phyloP scores from a whole-genome alignment of 2,113 vertebrate genomes.

The Anolis carolinensis region DNA sequence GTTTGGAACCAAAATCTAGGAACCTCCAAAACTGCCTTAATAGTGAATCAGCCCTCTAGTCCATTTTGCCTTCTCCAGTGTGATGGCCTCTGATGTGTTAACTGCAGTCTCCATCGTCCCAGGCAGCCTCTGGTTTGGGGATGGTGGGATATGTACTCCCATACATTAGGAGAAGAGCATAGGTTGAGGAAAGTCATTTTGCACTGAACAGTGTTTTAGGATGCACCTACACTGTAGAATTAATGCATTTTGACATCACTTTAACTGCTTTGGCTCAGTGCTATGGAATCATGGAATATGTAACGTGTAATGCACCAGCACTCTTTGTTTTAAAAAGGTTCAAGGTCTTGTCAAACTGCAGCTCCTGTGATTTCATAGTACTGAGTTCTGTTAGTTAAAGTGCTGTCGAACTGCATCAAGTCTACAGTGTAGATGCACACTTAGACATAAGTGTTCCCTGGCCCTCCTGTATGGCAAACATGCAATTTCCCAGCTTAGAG shows the following conservation, averaged over 20 bases:
- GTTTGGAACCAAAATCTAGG: conserved; percentile 18
- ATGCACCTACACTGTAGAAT: too few relatives aligned
- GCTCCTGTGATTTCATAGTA: too few relatives aligned
- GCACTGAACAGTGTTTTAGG: not conserved
- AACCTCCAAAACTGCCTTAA: not conserved
- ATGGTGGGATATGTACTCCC: not conserved
- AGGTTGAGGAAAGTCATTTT: not conserved
- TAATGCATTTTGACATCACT: too few relatives aligned
- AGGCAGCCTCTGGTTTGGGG: not conserved
- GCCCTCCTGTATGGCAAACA: too few relatives aligned
- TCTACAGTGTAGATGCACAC: too few relatives aligned
- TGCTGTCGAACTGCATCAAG: too few relatives aligned
- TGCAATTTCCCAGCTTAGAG: too few relatives aligned
- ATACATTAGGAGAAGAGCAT: not conserved
- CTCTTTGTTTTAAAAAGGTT: too few relatives aligned
- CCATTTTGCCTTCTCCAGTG: not conserved
- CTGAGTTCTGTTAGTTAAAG: too few relatives aligned
- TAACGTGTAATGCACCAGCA: not conserved
- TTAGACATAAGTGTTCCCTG: too few relatives aligned
- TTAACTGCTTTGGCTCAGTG: too few relatives aligned
- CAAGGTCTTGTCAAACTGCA: too few relatives aligned
- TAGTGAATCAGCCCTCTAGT: not conserved
- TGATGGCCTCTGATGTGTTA: not conserved
- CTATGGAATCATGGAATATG: not conserved
- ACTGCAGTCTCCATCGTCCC: not conserved